Evolutionary conservation across 2,888 invertebrate species (phyloP), one percentile per base, ranked within the genome.

Genomic region (Papilio gigon): DNA sequence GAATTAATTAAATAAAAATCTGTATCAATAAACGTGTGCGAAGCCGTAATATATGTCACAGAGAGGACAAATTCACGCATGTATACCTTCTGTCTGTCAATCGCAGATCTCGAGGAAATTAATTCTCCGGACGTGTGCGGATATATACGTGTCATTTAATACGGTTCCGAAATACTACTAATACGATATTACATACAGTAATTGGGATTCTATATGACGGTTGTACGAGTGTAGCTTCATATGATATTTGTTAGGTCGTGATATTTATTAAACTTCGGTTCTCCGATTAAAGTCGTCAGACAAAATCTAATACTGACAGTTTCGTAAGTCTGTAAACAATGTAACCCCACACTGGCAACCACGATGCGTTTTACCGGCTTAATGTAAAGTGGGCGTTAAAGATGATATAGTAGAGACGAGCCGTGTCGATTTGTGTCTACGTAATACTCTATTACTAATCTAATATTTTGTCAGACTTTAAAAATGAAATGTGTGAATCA

Each of bases 81-180:
- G 17, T n/a, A 42, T 65, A 5, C 37, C 44, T 59, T 56, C 58
- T 35, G 27, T 50, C 42, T 25, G 50, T 60, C 35, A 50, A 59
- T 67, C 25, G 20, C 59, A 47, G 50, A 1, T n/a, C 4, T 56
- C 30, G n/a, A 17, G 22, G n/a, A 66, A 37, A 66, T 40, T 66
- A 50, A 59, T 66, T 35, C 12, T 35, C 17, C 35, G 5, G 63
- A 25, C 35, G 37, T 20, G 47, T 58, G 27, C 27, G 35, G 25
- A 37, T 60, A 35, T 25, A n/a, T 25, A 47, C 12, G 17, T 35
- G 60, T 59, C 35, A 59, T 65, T 65, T 65, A 37, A 60, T 47
- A 66, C 66, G 66, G 66, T 47, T 14, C 47, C 17, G 9, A 17
- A 37, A 50, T 37, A 40, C 17, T 35, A 20, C 17, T n/a, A n/a